phyloP scores from a whole-genome alignment of 2,888 invertebrate species.

The Morpho helenor region DNA sequence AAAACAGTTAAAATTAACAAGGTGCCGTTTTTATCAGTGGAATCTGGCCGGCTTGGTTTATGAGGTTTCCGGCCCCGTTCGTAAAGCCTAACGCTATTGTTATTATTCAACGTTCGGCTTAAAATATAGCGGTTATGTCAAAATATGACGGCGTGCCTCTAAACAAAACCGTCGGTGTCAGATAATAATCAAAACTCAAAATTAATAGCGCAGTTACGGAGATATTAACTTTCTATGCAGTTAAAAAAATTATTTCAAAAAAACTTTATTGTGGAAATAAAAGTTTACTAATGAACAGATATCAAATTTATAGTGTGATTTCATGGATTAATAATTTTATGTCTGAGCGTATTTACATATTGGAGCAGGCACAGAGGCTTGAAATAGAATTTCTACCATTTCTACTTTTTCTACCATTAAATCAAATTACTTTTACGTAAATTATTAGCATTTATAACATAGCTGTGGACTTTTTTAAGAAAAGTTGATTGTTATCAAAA shows the following conservation, averaged over 20 bases:
- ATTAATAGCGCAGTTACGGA: conserved; percentile 18
- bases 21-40: conserved; percentile 67
- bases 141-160: conserved; percentile 40
- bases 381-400: too few species aligned
- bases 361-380: too few species aligned
- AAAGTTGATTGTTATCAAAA: too few species aligned
- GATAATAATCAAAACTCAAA: conserved; percentile 22
- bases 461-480: too few species aligned
- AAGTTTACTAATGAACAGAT: too few species aligned
- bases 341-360: too few species aligned
- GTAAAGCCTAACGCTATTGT: conserved; percentile 53
- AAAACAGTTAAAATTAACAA: conserved; percentile 72
- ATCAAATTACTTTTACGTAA: too few species aligned
- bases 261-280: too few species aligned
- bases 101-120: conserved; percentile 49
- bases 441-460: too few species aligned
- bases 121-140: conserved; percentile 52
- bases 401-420: too few species aligned
- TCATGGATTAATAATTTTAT: too few species aligned
- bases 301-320: too few species aligned
- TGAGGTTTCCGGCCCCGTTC: conserved; percentile 61
- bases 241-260: not conserved
- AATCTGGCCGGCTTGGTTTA: conserved; percentile 68
- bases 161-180: conserved; percentile 24
- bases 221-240: conserved; percentile 16